Percentiles rank a stretch among this genome's conserved stretches.
These are phyloP conservation scores for Clivina fossor DNA, from an alignment of 2,888 invertebrate genomes.

Conservation along the genomic window DNA sequence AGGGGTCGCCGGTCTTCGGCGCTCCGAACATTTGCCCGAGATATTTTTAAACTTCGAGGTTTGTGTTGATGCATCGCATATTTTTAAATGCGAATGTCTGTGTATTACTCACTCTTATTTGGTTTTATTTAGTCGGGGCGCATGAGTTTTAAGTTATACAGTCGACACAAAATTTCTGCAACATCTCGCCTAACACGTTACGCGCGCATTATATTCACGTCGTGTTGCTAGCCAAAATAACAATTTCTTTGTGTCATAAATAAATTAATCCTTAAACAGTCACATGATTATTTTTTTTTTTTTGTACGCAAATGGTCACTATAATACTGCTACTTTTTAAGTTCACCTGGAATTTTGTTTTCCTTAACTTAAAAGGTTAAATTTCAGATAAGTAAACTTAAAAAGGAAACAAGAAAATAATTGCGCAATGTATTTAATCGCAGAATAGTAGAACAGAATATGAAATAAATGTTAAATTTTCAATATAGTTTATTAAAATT, in stretches of 20 bases:
- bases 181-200: neutral
- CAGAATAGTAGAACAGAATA: no score
- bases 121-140: neutral
- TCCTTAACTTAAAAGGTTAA: no score
- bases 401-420: no score
- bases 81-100: slow-evolving; percentile 20
- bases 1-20: no score
- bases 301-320: no score
- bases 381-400: no score
- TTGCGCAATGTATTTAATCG: no score
- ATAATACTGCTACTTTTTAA: no score
- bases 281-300: no score
- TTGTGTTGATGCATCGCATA: slow-evolving; percentile 17
- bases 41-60: slow-evolving; percentile 21
- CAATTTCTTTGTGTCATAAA: neutral
- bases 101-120: neutral
- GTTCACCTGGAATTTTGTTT: no score
- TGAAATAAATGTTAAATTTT: no score
- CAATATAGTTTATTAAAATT: no score
- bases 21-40: neutral
- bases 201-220: neutral
- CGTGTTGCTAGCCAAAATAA: neutral
- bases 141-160: neutral
- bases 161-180: neutral
- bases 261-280: neutral